These are phyloP conservation scores for Paralinhomoeus sp. DNA, from an alignment of 2,888 invertebrate genomes.

Conservation along the genomic window DNA sequence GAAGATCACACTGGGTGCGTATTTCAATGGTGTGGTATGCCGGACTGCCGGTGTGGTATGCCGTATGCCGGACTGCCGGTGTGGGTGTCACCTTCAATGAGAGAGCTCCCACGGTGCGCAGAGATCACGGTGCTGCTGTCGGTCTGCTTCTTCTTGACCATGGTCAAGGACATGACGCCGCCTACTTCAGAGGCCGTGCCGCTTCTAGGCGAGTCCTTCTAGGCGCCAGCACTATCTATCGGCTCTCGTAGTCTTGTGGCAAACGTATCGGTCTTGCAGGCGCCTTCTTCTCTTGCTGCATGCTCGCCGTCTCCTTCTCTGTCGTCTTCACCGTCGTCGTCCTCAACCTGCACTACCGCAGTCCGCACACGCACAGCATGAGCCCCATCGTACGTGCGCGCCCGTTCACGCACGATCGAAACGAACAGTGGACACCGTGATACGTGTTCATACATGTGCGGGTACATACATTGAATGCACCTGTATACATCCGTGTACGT, in stretches of 20 bases:
- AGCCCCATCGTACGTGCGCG: constrained; percentile 14
- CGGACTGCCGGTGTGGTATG: too few relatives aligned
- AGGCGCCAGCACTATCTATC: background rate
- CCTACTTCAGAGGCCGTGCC: constrained; percentile 97
- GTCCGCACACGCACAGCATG: constrained; percentile 24
- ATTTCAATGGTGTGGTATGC: too few relatives aligned
- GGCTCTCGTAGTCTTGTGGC: background rate
- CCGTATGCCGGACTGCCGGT: too few relatives aligned
- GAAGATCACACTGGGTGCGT: constrained; percentile 73
- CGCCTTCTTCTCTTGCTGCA: constrained; percentile 24
- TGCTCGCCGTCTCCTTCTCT: constrained; percentile 24
- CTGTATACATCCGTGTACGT: too few relatives aligned
- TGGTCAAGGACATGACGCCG: constrained; percentile 92
- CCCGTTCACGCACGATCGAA: too few relatives aligned
- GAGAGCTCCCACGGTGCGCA: too few relatives aligned
- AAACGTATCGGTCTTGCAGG: constrained; percentile 7
- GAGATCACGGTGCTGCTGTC: constrained; percentile 40
- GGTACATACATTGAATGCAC: too few relatives aligned
- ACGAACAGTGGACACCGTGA: too few relatives aligned
- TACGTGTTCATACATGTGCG: too few relatives aligned
- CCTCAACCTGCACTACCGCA: constrained; percentile 23
- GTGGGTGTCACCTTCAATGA: background rate
- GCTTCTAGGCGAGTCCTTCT: constrained; percentile 77
- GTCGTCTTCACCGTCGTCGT: constrained; percentile 26
- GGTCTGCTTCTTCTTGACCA: constrained; percentile 89